phyloP scores from a whole-genome alignment of 2,113 vertebrate species.

The Probosciger aterrimus region DNA sequence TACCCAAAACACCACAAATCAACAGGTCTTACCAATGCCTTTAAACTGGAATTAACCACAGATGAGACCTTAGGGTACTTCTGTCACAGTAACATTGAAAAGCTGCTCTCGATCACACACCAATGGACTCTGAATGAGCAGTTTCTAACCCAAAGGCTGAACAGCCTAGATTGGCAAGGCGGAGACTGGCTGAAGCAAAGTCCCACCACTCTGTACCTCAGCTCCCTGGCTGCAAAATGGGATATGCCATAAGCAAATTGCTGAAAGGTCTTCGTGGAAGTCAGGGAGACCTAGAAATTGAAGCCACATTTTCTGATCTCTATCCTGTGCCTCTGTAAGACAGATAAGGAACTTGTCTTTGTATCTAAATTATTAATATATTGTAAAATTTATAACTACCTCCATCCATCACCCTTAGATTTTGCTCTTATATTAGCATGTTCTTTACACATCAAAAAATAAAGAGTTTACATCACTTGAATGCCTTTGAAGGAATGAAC shows the following conservation, averaged over 20 bases:
- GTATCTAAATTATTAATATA: not conserved
- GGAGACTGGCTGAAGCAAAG: not conserved
- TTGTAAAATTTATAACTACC: not conserved
- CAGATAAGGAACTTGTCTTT: not conserved
- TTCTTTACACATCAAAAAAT: not conserved
- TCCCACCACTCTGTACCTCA: not conserved
- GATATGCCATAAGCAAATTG: not conserved
- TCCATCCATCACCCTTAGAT: not conserved
- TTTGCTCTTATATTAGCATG: not conserved
- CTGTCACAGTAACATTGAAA: not conserved
- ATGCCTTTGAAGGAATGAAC: not conserved
- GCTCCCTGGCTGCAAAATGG: not conserved
- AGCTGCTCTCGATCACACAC: not conserved
- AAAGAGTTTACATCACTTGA: not conserved
- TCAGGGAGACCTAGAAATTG: not conserved
- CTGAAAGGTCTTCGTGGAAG: not conserved
- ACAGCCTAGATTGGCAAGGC: not conserved
- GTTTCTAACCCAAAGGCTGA: not conserved
- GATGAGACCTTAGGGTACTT: not conserved
- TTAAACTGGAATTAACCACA: not conserved
- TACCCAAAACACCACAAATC: not conserved
- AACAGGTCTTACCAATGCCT: not conserved
- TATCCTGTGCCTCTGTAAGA: not conserved
- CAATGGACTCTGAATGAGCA: not conserved
- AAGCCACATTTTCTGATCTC: not conserved